Conservation (phyloP, 1,140 invertebrate species). For the Trichonephila inaurata region DNA sequence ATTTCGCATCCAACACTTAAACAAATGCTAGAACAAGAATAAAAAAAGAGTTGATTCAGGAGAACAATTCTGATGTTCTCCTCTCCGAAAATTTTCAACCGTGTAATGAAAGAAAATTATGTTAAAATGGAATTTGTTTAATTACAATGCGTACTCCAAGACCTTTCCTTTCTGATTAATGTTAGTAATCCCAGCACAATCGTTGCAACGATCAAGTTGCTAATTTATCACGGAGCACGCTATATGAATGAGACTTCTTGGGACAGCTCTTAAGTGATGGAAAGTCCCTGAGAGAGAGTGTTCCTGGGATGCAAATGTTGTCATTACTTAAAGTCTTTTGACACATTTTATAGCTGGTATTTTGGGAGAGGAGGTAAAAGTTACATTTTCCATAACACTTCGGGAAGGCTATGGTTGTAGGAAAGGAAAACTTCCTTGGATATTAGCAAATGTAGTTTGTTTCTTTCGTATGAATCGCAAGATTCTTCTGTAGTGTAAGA, state of each 20-base stretch:
- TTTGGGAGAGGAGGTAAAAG: neutral
- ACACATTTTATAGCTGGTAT: slow-evolving; percentile 4
- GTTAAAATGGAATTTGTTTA: slow-evolving; percentile 46
- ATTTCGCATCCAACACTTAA: neutral
- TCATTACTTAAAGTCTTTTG: slow-evolving; percentile 26
- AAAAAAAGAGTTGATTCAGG: neutral
- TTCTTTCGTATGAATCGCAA: no score
- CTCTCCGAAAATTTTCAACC: neutral
- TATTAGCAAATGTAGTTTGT: no score
- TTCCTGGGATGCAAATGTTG: neutral
- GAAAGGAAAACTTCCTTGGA: no score
- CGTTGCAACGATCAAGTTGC: neutral
- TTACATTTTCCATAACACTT: neutral
- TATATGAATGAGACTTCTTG: neutral
- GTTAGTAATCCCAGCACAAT: neutral
- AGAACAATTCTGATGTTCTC: neutral
- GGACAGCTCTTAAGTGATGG: neutral
- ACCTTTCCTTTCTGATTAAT: slow-evolving; percentile 33
- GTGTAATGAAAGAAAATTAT: slow-evolving; percentile 28
- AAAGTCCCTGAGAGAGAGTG: neutral
- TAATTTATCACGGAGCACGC: neutral
- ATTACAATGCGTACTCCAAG: neutral
- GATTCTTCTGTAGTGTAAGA: no score
- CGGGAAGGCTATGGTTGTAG: neutral
- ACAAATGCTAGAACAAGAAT: neutral